A percentile compares a stretch with the other conserved stretches of the same genome.
Conservation (phyloP, 1,140 invertebrate species). For the Lepidotrigona ventralis region DNA sequence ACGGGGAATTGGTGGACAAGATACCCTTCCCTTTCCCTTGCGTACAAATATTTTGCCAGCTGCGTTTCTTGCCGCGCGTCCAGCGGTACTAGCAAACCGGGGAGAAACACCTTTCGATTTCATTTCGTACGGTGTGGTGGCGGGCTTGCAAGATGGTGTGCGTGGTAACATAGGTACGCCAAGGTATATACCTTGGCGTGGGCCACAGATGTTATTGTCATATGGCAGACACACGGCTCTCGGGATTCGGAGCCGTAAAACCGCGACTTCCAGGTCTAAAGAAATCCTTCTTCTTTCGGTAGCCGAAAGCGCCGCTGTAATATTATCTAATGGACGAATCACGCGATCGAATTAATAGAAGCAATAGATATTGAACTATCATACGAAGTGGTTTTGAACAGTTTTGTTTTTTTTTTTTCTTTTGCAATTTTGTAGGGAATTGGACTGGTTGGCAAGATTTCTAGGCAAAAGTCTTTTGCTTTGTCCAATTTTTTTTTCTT, state of each 20-base stretch:
- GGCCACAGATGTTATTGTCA: conserved; percentile 76
- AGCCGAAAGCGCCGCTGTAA: neutral
- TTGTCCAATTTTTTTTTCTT: neutral
- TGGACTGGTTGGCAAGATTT: neutral
- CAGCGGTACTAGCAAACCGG: conserved; percentile 1
- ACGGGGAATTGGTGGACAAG: conserved; percentile 7
- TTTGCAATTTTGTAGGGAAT: neutral
- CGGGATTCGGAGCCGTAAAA: conserved; percentile 55
- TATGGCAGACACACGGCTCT: conserved; percentile 71
- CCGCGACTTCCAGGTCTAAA: conserved; percentile 60
- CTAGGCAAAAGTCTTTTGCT: neutral
- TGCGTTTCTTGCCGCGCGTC: conserved; percentile 48
- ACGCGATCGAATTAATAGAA: conserved; percentile 44
- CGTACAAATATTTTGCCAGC: conserved; percentile 63
- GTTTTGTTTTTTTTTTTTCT: neutral
- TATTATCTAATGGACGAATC: conserved; percentile 60
- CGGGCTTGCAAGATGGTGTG: conserved; percentile 70
- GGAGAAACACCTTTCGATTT: conserved; percentile 61
- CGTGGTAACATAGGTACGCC: conserved; percentile 35
- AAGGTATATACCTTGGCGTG: conserved; percentile 51
- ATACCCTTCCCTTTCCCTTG: neutral
- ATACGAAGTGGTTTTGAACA: neutral
- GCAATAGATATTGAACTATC: neutral
- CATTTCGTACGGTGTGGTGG: conserved; percentile 55
- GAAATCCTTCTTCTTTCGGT: conserved; percentile 47